A percentile compares a stretch with the other conserved stretches of the same genome.
phyloP scores from a whole-genome alignment of 1,140 invertebrate species.

The Atta cephalotes region DNA sequence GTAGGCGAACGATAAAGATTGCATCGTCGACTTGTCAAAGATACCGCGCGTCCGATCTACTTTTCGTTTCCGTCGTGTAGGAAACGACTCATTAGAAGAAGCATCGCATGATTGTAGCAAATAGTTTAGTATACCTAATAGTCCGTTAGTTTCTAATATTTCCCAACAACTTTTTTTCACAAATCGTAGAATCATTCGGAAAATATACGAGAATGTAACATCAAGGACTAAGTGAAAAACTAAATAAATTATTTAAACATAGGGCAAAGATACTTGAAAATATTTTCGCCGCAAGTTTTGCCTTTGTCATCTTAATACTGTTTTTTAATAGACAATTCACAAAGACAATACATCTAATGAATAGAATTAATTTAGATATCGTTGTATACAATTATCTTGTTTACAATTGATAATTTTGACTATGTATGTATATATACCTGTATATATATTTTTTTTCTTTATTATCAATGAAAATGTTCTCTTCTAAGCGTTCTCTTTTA shows the following conservation, averaged over 20 bases:
- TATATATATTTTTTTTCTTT: no score
- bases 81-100: conserved; percentile 15
- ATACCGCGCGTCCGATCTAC: conserved; percentile 38
- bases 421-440: neutral
- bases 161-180: neutral
- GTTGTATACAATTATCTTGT: neutral
- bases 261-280: neutral
- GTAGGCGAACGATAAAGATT: conserved; percentile 70
- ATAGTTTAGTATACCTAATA: conserved; percentile 10
- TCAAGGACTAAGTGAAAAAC: neutral
- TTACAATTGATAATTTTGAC: neutral
- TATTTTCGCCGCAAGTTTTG: neutral
- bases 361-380: neutral
- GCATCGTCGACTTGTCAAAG: conserved; percentile 70
- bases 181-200: neutral
- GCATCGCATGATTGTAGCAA: neutral
- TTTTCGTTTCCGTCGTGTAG: conserved; percentile 45
- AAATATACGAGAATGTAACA: neutral
- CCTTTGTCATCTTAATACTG: neutral
- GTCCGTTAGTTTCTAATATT: neutral
- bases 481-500: neutral
- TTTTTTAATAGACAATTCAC: neutral
- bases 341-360: neutral
- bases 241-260: neutral
- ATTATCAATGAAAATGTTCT: neutral